A percentile compares a stretch with the other conserved stretches of the same genome.
phyloP scores from a whole-genome alignment of 2,797 vertebrate genomes.

The Coregonus sp. region DNA sequence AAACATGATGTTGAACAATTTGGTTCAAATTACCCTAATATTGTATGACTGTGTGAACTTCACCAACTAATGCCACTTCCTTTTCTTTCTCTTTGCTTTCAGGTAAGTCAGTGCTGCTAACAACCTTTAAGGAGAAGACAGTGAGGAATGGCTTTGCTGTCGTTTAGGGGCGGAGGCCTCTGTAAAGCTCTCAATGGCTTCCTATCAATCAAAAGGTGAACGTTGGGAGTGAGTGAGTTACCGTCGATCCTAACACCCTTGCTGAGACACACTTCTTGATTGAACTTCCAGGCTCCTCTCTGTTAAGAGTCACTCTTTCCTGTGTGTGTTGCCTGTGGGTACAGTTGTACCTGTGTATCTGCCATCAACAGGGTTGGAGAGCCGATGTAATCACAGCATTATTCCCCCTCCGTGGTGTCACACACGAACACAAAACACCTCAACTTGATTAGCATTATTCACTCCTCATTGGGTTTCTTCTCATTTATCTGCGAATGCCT shows the following conservation, averaged over 20 bases:
- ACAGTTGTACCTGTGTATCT: background rate
- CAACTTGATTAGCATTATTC: no score
- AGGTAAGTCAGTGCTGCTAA: constrained; percentile 41
- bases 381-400: background rate
- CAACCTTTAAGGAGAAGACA: background rate
- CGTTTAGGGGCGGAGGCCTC: background rate
- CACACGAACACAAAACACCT: background rate
- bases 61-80: background rate
- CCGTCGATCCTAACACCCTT: background rate
- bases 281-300: background rate
- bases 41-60: background rate
- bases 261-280: background rate
- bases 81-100: constrained; percentile 18
- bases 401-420: background rate
- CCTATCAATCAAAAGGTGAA: background rate
- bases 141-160: background rate
- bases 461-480: no score
- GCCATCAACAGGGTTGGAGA: background rate
- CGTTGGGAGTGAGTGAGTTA: background rate
- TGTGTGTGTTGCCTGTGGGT: background rate
- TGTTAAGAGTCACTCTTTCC: background rate
- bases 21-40: no score
- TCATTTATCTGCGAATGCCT: no score
- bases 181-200: background rate
- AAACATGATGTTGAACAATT: no score